Evolutionary conservation across 2,113 vertebrate genomes (phyloP).

Genomic region (Clarias batrachus): DNA sequence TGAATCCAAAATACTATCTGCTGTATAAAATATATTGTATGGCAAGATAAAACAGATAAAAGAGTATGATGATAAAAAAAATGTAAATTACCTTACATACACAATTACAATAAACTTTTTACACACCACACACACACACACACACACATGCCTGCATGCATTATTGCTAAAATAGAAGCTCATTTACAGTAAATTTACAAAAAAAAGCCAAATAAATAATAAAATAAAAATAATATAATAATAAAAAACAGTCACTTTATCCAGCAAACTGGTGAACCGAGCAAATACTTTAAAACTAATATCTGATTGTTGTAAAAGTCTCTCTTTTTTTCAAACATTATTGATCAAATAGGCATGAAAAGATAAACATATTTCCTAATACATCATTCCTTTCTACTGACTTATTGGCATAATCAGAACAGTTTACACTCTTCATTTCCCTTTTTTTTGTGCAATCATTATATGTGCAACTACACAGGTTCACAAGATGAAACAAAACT

Average conservation of each 20-base stretch:
- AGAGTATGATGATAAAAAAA: too few species aligned
- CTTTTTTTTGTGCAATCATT: background rate
- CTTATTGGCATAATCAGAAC: background rate
- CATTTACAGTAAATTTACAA: background rate
- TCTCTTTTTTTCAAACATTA: background rate
- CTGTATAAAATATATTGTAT: background rate
- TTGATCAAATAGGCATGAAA: too few species aligned
- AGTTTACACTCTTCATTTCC: background rate
- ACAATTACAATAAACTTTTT: too few species aligned
- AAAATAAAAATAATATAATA: too few species aligned
- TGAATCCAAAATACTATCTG: background rate
- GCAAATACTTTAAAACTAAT: background rate
- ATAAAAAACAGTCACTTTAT: background rate
- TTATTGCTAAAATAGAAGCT: background rate
- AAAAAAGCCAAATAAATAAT: slow-evolving; percentile 8
- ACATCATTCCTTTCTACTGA: too few species aligned
- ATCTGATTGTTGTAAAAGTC: background rate
- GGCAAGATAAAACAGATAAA: too few species aligned
- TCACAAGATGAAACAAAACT: background rate
- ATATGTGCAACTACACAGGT: background rate
- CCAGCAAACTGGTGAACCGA: background rate
- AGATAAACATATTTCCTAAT: background rate
- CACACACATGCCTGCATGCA: too few species aligned
- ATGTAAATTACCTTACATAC: too few species aligned
- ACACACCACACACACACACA: background rate